Percentiles rank a stretch among this genome's conserved stretches.
Evolutionary conservation across 2,113 vertebrate genomes (phyloP).

Genomic region (Bettongia penicillata): DNA sequence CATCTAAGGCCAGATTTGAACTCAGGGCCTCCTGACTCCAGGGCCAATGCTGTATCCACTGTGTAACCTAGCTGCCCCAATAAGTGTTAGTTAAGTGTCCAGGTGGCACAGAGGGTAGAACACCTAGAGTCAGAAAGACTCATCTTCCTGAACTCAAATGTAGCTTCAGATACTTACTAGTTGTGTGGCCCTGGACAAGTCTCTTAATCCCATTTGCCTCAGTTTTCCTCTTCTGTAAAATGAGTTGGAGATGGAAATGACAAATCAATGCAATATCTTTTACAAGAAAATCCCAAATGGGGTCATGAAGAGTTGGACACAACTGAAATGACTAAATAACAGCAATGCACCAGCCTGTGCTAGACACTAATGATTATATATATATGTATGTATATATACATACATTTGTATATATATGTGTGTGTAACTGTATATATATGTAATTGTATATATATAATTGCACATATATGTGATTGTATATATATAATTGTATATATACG

Average conservation of each 20-base stretch:
- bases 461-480: too few relatives aligned
- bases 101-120: not conserved
- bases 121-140: not conserved
- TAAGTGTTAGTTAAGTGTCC: not conserved
- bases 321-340: not conserved
- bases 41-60: too few relatives aligned
- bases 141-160: not conserved
- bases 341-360: not conserved
- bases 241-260: not conserved
- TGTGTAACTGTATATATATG: too few relatives aligned
- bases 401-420: too few relatives aligned
- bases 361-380: not conserved
- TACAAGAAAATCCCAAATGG: not conserved
- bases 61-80: not conserved
- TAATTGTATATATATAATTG: too few relatives aligned
- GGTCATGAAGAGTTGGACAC: not conserved
- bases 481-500: too few relatives aligned
- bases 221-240: not conserved
- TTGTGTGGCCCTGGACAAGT: not conserved
- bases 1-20: too few relatives aligned
- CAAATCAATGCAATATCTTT: not conserved
- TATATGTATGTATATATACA: too few relatives aligned
- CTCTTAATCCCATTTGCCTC: not conserved
- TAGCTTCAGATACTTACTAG: not conserved
- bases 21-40: too few relatives aligned